Conservation (phyloP, 2,797 vertebrate genomes). For the Streptopelia turtur region DNA sequence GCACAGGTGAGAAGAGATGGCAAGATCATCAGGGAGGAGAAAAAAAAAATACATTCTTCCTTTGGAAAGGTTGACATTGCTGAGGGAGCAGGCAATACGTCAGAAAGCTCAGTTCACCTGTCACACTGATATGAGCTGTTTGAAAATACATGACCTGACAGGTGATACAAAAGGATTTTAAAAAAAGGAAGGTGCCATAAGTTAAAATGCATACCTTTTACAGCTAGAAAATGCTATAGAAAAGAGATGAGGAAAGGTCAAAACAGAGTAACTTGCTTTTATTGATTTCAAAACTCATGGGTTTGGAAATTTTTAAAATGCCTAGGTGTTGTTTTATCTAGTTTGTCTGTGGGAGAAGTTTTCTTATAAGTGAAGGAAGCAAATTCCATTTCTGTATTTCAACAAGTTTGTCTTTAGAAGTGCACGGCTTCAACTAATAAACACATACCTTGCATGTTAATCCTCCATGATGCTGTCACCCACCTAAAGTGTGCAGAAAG, state of each 20-base stretch:
- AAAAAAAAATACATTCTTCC: background rate
- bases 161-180: background rate
- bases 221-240: background rate
- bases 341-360: background rate
- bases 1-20: background rate
- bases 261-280: background rate
- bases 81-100: background rate
- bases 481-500: conserved; percentile 34
- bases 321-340: background rate
- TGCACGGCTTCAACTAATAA: background rate
- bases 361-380: background rate
- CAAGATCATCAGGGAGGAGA: background rate
- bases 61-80: background rate
- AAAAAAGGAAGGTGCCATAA: background rate
- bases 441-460: conserved; percentile 48
- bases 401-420: background rate
- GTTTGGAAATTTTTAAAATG: background rate
- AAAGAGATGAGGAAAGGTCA: background rate
- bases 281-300: background rate
- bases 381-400: background rate
- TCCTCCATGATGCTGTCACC: conserved; percentile 15
- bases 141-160: accelerated
- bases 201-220: background rate
- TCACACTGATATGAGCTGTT: background rate
- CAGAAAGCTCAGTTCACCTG: background rate